Evolutionary conservation across 2,113 vertebrate genomes (phyloP).

Genomic region (Mormyrus iriodes): DNA sequence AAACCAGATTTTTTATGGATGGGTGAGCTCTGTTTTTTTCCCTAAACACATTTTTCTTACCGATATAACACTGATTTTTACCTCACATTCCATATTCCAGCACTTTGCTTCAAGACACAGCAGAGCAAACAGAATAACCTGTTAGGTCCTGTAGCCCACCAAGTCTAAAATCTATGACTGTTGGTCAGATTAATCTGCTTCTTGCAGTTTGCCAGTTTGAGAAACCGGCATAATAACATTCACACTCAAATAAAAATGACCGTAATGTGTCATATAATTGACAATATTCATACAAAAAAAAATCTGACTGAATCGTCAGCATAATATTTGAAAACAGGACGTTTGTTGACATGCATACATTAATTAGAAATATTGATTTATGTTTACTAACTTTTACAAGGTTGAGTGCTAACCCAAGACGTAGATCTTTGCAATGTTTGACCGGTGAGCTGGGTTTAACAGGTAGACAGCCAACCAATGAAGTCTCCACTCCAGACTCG

Average conservation of each 20-base stretch:
- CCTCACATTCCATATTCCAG: not conserved
- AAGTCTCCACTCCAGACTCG: not conserved
- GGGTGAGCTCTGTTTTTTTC: slow-evolving; percentile 42
- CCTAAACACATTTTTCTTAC: not conserved
- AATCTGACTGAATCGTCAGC: not conserved
- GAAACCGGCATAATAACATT: too few relatives aligned
- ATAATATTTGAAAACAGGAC: not conserved
- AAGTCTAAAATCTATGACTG: not conserved
- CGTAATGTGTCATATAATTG: not conserved
- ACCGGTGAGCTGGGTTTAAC: not conserved
- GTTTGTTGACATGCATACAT: not conserved
- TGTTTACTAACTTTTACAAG: not conserved
- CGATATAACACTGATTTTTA: not conserved
- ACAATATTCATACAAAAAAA: not conserved
- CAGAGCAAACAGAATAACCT: not conserved
- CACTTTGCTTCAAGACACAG: not conserved
- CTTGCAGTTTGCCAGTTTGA: too few relatives aligned
- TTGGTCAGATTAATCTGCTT: not conserved
- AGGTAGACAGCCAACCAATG: not conserved
- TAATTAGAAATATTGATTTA: not conserved
- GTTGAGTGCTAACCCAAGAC: not conserved
- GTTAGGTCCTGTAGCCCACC: not conserved
- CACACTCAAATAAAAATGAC: not conserved
- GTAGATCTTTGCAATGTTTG: not conserved
- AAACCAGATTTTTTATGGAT: slow-evolving; percentile 41